These are phyloP conservation scores for Biston betularia DNA, from an alignment of 2,888 invertebrate genomes.

Conservation along the genomic window DNA sequence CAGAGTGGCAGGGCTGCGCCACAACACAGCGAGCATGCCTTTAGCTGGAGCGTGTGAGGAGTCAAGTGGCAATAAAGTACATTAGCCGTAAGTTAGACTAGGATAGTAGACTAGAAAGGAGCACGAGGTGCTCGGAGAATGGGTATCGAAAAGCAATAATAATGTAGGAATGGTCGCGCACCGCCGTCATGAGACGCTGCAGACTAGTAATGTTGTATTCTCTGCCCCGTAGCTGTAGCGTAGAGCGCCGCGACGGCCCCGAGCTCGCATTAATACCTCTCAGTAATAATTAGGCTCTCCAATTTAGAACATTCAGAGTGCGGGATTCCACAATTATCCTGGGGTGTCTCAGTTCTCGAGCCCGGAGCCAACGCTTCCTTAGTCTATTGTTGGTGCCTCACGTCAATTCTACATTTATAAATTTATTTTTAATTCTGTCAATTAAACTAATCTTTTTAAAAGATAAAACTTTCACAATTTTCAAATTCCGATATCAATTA, in stretches of 20 bases:
- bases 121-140: constrained; percentile 83
- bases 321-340: background rate
- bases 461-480: constrained; percentile 50
- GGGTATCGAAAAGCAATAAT: constrained; percentile 87
- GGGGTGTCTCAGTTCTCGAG: background rate
- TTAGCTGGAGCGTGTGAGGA: constrained; percentile 75
- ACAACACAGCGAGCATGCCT: constrained; percentile 74
- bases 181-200: constrained; percentile 76
- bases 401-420: constrained; percentile 76
- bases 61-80: constrained; percentile 82
- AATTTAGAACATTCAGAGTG: background rate
- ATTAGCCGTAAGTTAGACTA: constrained; percentile 71
- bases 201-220: constrained; percentile 54
- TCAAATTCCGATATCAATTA: constrained; percentile 18
- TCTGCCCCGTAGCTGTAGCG: constrained; percentile 62
- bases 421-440: constrained; percentile 77
- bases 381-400: constrained; percentile 74
- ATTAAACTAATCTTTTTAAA: constrained; percentile 68
- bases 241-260: constrained; percentile 52
- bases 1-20: constrained; percentile 59
- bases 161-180: constrained; percentile 83
- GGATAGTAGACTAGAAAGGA: constrained; percentile 67
- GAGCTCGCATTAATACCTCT: background rate
- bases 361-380: constrained; percentile 34
- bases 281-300: background rate